These are phyloP conservation scores for Puntigrus tetrazona DNA, from an alignment of 2,113 vertebrate species.

Conservation along the genomic window DNA sequence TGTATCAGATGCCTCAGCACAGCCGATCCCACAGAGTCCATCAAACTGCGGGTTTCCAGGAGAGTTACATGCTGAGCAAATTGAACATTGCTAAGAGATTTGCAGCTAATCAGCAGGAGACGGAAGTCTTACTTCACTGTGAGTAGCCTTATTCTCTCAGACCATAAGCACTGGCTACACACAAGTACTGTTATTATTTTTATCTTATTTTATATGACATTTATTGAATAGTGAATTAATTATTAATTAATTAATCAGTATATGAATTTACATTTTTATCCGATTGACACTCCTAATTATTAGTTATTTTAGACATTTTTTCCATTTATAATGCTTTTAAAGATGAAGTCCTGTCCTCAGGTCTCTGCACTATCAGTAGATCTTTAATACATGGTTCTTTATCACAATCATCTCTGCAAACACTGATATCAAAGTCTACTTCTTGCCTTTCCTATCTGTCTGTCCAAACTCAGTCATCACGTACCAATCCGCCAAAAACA, in stretches of 20 bases:
- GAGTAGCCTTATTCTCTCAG: slow-evolving; percentile 63
- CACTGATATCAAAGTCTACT: slow-evolving; percentile 34
- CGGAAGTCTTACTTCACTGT: slow-evolving; percentile 97
- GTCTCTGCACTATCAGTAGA: slow-evolving; percentile 11
- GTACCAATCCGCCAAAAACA: slow-evolving; percentile 32
- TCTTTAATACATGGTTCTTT: slow-evolving; percentile 40
- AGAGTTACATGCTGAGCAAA: slow-evolving; percentile 99
- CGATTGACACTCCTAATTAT: neutral
- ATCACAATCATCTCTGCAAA: neutral
- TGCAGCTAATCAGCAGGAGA: slow-evolving; percentile 97
- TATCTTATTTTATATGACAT: neutral
- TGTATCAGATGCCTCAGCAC: slow-evolving; percentile 95
- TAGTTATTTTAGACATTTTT: neutral
- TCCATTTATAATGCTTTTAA: neutral
- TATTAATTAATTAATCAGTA: neutral
- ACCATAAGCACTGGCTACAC: neutral
- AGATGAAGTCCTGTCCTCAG: neutral
- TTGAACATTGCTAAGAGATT: slow-evolving; percentile 90
- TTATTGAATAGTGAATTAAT: neutral
- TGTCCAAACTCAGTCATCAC: slow-evolving; percentile 29
- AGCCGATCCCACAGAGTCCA: slow-evolving; percentile 96
- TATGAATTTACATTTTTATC: neutral
- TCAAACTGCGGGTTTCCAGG: slow-evolving; percentile 92
- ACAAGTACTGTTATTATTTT: no score
- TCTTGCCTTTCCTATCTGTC: neutral